Evolutionary conservation across 2,888 invertebrate species (phyloP).

Genomic region (Trypoxylon attenuatum): DNA sequence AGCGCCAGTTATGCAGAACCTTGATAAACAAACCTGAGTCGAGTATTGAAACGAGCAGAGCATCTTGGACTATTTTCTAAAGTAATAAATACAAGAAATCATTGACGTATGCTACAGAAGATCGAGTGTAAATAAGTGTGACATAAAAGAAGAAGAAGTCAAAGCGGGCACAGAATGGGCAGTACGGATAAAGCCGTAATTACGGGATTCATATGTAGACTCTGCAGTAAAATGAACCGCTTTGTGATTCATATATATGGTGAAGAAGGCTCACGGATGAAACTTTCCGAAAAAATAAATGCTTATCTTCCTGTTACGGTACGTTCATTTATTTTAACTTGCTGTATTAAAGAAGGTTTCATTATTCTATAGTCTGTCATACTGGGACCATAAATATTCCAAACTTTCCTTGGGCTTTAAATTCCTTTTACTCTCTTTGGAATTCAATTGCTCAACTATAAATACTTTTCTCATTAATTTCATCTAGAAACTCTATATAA

Average conservation of each 20-base stretch:
- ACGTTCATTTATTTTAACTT: conserved; percentile 7
- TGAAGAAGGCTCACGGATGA: conserved; percentile 84
- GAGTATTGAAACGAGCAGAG: conserved; percentile 37
- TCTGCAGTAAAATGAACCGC: conserved; percentile 90
- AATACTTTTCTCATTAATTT: too few relatives aligned
- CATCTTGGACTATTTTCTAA: conserved; percentile 30
- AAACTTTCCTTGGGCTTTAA: too few relatives aligned
- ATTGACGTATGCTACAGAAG: conserved; percentile 18
- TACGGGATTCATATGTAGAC: conserved; percentile 89
- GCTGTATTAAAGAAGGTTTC: too few relatives aligned
- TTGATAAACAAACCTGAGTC: conserved; percentile 57
- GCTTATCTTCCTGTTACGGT: conserved; percentile 88
- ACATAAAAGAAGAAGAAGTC: conserved; percentile 15
- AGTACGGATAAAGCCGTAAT: conserved; percentile 87
- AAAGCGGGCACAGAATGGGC: conserved; percentile 84
- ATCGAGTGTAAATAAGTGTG: conserved; percentile 20
- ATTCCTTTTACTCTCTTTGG: too few relatives aligned
- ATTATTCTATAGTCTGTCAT: too few relatives aligned
- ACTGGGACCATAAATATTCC: too few relatives aligned
- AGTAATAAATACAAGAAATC: conserved; percentile 16
- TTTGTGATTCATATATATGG: conserved; percentile 90
- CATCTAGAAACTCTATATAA: too few relatives aligned
- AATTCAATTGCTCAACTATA: too few relatives aligned
- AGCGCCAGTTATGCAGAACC: conserved; percentile 51
- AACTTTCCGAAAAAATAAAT: conserved; percentile 87